A percentile compares a stretch with the other conserved stretches of the same genome.
Evolutionary conservation across 2,113 vertebrate species (phyloP).

Genomic region (Corapipo altera): DNA sequence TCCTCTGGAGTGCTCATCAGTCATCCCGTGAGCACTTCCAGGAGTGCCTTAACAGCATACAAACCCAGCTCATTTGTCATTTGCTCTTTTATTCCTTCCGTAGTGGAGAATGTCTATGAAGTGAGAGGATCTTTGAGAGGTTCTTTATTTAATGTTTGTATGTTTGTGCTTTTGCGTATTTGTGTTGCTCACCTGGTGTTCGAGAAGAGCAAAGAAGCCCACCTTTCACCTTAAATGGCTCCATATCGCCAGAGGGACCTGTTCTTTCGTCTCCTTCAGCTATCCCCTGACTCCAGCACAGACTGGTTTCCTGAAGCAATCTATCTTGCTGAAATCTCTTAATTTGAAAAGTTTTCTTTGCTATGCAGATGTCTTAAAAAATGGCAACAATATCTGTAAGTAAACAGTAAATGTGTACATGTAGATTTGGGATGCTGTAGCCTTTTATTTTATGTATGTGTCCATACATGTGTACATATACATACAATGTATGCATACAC

Average conservation of each 20-base stretch:
- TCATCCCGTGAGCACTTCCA: neutral
- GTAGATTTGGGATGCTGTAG: neutral
- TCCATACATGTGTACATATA: neutral
- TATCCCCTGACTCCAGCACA: neutral
- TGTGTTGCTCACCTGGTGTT: neutral
- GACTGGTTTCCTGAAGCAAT: neutral
- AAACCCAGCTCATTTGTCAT: neutral
- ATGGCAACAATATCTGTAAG: neutral
- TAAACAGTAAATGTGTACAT: neutral
- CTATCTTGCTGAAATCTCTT: neutral
- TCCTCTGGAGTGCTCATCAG: neutral
- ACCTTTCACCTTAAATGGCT: neutral
- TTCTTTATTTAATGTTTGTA: neutral
- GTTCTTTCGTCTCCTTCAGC: neutral
- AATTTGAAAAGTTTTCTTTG: neutral
- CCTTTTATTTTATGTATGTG: neutral
- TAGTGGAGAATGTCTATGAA: neutral
- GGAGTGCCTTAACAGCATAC: neutral
- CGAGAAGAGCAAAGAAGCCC: neutral
- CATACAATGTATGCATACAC: neutral
- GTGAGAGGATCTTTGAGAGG: neutral
- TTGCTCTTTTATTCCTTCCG: neutral
- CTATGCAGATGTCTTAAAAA: neutral
- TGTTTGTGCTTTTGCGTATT: neutral
- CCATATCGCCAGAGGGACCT: neutral